Evolutionary conservation across 2,113 vertebrate species (phyloP).

Genomic region (Boleophthalmus pectinirostris): DNA sequence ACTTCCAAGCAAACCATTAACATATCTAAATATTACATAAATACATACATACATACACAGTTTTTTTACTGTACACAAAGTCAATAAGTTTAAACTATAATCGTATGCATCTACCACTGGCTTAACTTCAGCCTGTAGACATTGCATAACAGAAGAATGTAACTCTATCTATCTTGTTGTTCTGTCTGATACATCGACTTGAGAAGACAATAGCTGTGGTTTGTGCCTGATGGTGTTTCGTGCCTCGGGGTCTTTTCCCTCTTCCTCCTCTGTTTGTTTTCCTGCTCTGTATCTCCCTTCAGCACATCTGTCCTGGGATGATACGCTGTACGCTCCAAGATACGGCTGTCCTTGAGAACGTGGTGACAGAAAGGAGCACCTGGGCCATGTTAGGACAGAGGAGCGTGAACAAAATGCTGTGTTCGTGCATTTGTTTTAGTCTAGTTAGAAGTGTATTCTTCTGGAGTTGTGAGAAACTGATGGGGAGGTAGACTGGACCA

Average conservation of each 20-base stretch:
- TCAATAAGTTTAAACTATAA: too few relatives aligned
- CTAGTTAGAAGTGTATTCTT: slow-evolving; percentile 15
- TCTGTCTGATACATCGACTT: neutral
- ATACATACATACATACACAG: too few relatives aligned
- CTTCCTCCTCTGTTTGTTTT: slow-evolving; percentile 17
- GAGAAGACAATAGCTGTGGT: neutral
- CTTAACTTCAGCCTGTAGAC: neutral
- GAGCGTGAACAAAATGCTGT: slow-evolving; percentile 24
- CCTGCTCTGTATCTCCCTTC: slow-evolving; percentile 25
- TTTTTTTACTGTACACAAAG: too few relatives aligned
- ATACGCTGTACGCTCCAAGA: slow-evolving; percentile 37
- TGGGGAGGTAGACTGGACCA: slow-evolving; percentile 30
- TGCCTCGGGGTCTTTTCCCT: slow-evolving; percentile 22
- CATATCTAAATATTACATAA: too few relatives aligned
- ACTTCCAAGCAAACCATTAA: too few relatives aligned
- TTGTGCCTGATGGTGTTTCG: slow-evolving; percentile 15
- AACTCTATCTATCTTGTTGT: neutral
- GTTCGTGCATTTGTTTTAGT: slow-evolving; percentile 42
- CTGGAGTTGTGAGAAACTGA: slow-evolving; percentile 33
- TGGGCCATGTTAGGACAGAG: slow-evolving; percentile 43
- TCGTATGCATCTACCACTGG: too few relatives aligned
- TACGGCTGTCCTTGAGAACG: slow-evolving; percentile 47
- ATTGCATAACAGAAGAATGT: neutral
- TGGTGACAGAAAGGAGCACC: slow-evolving; percentile 53
- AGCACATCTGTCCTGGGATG: slow-evolving; percentile 40